phyloP scores from a whole-genome alignment of 2,113 vertebrate species.

The Cyanistes caeruleus region DNA sequence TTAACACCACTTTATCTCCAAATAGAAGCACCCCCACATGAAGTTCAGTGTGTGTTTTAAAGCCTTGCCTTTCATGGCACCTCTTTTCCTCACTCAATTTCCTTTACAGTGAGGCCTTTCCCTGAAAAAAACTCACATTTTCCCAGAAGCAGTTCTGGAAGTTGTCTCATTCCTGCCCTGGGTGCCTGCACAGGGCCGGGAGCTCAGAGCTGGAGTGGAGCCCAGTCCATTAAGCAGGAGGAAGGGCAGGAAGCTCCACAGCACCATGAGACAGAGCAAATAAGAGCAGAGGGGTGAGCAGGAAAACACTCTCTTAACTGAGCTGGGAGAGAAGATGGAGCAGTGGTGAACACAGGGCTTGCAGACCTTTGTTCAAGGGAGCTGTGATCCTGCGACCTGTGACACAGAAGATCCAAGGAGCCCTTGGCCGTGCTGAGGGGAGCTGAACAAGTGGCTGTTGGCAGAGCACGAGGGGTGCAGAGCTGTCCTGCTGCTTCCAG shows the following conservation, averaged over 20 bases:
- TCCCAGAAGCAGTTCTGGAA: neutral
- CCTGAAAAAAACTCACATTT: neutral
- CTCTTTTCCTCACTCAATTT: neutral
- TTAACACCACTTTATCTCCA: neutral
- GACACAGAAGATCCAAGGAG: neutral
- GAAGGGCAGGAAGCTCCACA: neutral
- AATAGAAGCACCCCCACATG: neutral
- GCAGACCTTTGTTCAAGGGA: neutral
- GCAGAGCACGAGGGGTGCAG: fast-evolving
- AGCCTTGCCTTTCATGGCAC: neutral
- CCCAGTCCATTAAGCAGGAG: neutral
- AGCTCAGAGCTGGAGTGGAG: neutral
- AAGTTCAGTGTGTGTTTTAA: neutral
- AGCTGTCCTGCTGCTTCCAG: fast-evolving
- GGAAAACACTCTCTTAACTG: neutral
- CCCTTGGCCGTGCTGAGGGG: fast-evolving
- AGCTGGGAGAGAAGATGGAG: neutral
- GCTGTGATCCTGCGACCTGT: neutral
- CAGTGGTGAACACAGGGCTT: neutral
- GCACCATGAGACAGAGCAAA: neutral
- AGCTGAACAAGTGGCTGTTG: neutral
- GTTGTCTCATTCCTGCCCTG: neutral
- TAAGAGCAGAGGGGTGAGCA: neutral
- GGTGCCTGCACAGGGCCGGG: neutral
- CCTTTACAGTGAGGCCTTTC: neutral